These are phyloP conservation scores for Lymantria dispar DNA, from an alignment of 2,888 invertebrate genomes.

Conservation along the genomic window DNA sequence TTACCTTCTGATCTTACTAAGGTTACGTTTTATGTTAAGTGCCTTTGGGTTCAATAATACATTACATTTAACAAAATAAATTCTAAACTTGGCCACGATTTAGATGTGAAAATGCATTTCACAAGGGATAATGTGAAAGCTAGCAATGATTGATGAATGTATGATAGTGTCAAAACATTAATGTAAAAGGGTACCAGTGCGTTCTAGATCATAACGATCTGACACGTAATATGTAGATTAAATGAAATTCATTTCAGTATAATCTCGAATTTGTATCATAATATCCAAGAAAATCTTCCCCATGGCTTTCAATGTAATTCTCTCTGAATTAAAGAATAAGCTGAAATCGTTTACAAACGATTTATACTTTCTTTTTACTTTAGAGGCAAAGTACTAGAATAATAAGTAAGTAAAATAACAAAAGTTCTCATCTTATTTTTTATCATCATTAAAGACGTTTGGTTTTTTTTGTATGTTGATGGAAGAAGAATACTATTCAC, in stretches of 20 bases:
- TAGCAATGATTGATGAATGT: constrained; percentile 13
- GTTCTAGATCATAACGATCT: background rate
- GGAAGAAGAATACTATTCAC: no score
- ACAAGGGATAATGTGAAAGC: constrained; percentile 3
- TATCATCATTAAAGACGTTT: no score
- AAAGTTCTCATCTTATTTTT: no score
- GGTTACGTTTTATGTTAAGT: background rate
- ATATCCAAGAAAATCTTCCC: constrained; percentile 5
- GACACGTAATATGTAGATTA: constrained; percentile 22
- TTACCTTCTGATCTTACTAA: background rate
- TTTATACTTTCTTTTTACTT: no score
- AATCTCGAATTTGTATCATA: constrained; percentile 31
- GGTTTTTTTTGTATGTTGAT: no score
- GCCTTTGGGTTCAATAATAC: background rate
- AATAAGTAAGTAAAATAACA: no score
- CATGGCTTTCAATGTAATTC: no score
- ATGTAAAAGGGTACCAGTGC: background rate
- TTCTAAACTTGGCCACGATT: background rate
- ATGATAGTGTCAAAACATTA: constrained; percentile 5
- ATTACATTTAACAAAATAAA: background rate
- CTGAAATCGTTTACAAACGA: no score
- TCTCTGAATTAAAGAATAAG: no score
- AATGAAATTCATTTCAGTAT: constrained; percentile 33
- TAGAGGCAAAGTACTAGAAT: no score
- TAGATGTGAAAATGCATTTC: background rate